These are phyloP conservation scores for Iphiclides podalirius DNA, from an alignment of 2,888 invertebrate genomes.

Conservation along the genomic window DNA sequence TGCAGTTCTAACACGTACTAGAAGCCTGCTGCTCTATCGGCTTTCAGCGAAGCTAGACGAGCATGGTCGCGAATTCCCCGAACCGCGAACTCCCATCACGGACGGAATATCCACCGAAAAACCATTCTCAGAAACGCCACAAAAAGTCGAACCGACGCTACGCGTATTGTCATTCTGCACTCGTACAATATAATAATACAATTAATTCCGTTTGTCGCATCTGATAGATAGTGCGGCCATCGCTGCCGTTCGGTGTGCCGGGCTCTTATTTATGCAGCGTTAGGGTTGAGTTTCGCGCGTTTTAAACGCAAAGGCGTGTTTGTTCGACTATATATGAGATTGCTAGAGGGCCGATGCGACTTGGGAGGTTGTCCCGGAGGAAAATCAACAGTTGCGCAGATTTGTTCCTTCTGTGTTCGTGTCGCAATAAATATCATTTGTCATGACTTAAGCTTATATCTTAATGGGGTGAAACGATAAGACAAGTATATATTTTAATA, in stretches of 20 bases:
- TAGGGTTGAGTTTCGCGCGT: conserved; percentile 35
- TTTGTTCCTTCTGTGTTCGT: conserved; percentile 1
- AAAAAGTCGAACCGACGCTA: conserved; percentile 47
- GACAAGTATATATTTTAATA: no score
- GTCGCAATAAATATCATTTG: not conserved
- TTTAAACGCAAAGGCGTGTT: no score
- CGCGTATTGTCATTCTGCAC: conserved; percentile 51
- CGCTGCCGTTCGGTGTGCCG: no score
- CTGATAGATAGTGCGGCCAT: conserved; percentile 36
- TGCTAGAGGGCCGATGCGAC: conserved; percentile 45
- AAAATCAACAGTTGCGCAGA: conserved; percentile 46
- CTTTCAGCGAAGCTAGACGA: conserved; percentile 24
- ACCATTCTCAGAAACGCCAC: conserved; percentile 45
- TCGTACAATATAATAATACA: conserved; percentile 68
- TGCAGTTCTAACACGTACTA: conserved; percentile 9
- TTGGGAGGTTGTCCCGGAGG: conserved; percentile 57
- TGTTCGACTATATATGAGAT: conserved; percentile 40
- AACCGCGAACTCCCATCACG: conserved; percentile 33
- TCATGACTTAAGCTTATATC: no score
- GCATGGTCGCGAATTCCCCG: conserved; percentile 40
- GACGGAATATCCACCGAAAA: no score
- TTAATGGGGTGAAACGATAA: no score
- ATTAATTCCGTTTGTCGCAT: conserved; percentile 70
- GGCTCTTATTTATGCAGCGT: no score
- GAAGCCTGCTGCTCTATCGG: conserved; percentile 13